These are phyloP conservation scores for Drosophila athabasca DNA, from an alignment of 1,140 invertebrate genomes.

Conservation along the genomic window DNA sequence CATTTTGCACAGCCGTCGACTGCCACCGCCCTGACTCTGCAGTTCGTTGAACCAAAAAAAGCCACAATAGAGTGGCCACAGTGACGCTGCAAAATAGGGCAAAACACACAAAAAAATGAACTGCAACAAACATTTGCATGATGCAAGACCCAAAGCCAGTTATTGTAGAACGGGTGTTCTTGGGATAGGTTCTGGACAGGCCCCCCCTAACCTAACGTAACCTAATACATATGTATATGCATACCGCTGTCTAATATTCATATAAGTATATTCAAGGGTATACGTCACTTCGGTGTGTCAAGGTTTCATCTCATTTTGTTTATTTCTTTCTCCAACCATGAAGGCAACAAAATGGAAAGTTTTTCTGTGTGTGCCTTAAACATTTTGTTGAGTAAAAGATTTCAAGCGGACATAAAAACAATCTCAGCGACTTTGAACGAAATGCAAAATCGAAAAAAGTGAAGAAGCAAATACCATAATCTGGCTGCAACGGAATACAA, in stretches of 20 bases:
- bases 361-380: conserved; percentile 17
- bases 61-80: conserved; percentile 11
- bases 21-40: conserved; percentile 14
- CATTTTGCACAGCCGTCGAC: conserved; percentile 20
- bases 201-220: too few species aligned
- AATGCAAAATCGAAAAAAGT: conserved; percentile 29
- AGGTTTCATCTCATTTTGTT: conserved; percentile 16
- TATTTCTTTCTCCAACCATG: conserved; percentile 26
- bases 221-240: too few species aligned
- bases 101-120: conserved; percentile 1
- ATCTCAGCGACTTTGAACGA: conserved; percentile 13
- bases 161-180: neutral
- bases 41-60: too few species aligned
- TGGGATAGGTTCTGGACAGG: neutral
- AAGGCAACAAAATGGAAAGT: conserved; percentile 53
- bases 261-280: conserved; percentile 15
- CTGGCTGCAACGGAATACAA: conserved; percentile 5
- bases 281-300: conserved; percentile 25
- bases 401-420: conserved; percentile 38
- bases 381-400: conserved; percentile 25
- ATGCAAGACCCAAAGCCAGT: conserved; percentile 1
- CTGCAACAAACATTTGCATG: neutral
- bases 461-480: conserved; percentile 17
- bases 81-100: neutral
- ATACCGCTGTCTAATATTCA: neutral